Percentiles rank a stretch among this genome's conserved stretches.
Conservation (phyloP, 2,888 invertebrate genomes). For the Arctia plantaginis region DNA sequence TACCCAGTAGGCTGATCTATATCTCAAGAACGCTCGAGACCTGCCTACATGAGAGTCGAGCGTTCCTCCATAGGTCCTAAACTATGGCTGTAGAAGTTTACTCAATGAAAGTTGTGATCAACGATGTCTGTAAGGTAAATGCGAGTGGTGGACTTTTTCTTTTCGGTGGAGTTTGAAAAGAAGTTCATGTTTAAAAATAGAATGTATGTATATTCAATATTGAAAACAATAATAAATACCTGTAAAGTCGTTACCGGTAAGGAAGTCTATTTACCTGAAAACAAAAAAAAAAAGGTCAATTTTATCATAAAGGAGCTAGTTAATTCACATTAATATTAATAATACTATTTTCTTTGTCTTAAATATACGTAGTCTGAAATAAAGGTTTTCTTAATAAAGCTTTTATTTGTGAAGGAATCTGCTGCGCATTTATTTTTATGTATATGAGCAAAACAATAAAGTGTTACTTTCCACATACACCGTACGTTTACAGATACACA, state of each 20-base stretch:
- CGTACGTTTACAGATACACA: background rate
- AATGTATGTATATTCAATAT: background rate
- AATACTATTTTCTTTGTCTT: background rate
- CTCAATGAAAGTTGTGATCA: too few relatives aligned
- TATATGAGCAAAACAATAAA: background rate
- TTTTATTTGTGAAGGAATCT: background rate
- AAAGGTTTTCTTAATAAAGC: too few relatives aligned
- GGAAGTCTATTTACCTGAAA: conserved; percentile 4
- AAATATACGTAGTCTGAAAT: too few relatives aligned
- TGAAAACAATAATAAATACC: conserved; percentile 1
- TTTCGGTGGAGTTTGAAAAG: too few relatives aligned
- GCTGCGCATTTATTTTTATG: background rate
- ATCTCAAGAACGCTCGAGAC: too few relatives aligned
- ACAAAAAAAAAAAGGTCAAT: background rate
- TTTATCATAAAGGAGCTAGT: background rate
- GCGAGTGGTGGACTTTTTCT: too few relatives aligned
- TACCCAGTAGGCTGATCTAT: too few relatives aligned
- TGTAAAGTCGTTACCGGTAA: background rate
- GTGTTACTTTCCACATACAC: background rate
- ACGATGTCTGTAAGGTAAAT: too few relatives aligned
- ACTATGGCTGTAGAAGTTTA: too few relatives aligned
- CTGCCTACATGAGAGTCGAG: too few relatives aligned
- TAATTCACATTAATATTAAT: too few relatives aligned
- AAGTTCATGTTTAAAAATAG: background rate
- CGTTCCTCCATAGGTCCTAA: too few relatives aligned